Conservation (phyloP, 2,888 invertebrate genomes). For the Coelogynopora nodosa region DNA sequence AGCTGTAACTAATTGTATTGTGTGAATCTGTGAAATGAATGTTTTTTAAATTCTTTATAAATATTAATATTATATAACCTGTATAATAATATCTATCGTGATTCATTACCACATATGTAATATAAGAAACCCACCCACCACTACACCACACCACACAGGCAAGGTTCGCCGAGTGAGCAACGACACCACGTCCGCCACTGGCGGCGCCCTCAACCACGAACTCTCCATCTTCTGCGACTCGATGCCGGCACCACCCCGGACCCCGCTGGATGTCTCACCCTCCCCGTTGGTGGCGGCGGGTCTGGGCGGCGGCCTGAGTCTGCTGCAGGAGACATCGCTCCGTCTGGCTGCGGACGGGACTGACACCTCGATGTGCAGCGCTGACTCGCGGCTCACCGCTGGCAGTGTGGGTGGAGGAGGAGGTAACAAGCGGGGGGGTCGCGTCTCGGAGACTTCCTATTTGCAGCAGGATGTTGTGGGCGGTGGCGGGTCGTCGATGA, state of each 20-base stretch:
- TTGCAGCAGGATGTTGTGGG: too few species aligned
- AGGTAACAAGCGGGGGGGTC: background rate
- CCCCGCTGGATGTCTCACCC: background rate
- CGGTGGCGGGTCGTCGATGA: background rate
- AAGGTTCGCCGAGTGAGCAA: background rate
- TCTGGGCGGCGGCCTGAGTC: too few species aligned
- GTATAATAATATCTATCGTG: too few species aligned
- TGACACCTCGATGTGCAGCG: background rate
- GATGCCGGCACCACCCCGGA: background rate
- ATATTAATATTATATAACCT: too few species aligned
- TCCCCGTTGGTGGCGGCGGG: background rate
- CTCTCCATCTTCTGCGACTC: conserved; percentile 11
- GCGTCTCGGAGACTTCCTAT: background rate
- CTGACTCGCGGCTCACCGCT: background rate
- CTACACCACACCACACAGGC: background rate
- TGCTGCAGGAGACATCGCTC: background rate
- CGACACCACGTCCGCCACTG: background rate
- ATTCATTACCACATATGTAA: too few species aligned
- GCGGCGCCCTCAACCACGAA: background rate
- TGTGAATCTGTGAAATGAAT: too few species aligned
- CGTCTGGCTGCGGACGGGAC: background rate
- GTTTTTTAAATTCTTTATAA: too few species aligned
- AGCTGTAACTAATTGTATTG: too few species aligned
- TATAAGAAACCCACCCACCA: too few species aligned
- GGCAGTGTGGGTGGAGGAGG: background rate